A percentile compares a stretch with the other conserved stretches of the same genome.
Conservation (phyloP, 2,113 vertebrate species). For the Lucifuga dentata region DNA sequence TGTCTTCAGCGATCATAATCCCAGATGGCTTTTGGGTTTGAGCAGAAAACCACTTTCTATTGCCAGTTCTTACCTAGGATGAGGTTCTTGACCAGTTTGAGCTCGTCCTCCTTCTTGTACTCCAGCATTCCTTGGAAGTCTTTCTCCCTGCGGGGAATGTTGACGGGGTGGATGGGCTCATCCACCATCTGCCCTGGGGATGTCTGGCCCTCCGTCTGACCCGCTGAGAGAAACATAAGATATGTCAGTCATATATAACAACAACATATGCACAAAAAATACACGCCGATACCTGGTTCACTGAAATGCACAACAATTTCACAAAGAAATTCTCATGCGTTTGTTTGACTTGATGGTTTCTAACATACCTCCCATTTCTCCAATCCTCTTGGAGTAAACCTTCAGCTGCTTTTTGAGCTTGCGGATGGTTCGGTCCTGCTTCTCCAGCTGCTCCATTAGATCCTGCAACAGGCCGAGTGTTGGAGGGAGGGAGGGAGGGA, state of each 20-base stretch:
- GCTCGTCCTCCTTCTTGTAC: conserved; percentile 97
- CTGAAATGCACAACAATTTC: neutral
- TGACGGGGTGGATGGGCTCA: conserved; percentile 95
- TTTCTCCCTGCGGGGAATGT: conserved; percentile 98
- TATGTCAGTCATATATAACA: neutral
- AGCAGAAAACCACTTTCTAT: too few relatives aligned
- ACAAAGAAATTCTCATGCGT: too few relatives aligned
- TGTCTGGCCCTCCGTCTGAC: conserved; percentile 91
- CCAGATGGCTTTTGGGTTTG: too few relatives aligned
- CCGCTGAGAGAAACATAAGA: conserved; percentile 75
- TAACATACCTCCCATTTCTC: conserved; percentile 94
- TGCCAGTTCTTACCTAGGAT: conserved; percentile 87
- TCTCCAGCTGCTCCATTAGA: conserved; percentile 98
- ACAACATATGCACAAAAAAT: neutral
- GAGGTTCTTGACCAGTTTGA: conserved; percentile 96
- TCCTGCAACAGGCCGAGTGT: conserved; percentile 81
- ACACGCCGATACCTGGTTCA: conserved; percentile 67
- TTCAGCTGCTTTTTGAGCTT: conserved; percentile 99
- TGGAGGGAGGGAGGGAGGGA: neutral
- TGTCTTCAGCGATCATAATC: too few relatives aligned
- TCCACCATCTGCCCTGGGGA: conserved; percentile 97
- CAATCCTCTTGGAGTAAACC: conserved; percentile 98
- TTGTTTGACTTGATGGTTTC: neutral
- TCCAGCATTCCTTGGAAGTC: conserved; percentile 99
- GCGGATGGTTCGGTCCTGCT: conserved; percentile 98